Evolutionary conservation across 2,888 invertebrate genomes (phyloP).

Genomic region (Zele albiditarsus): DNA sequence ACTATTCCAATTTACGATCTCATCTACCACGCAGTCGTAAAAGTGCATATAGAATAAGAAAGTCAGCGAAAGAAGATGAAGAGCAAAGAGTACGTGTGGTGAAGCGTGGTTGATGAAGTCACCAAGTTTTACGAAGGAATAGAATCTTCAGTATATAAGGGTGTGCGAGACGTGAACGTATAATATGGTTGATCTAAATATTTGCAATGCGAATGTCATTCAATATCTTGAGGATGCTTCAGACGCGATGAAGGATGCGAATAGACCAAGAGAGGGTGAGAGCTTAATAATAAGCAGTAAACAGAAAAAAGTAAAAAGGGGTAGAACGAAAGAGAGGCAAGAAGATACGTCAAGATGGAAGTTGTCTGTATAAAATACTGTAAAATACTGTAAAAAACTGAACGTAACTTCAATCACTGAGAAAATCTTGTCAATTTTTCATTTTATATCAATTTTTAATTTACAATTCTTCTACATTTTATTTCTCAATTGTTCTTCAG

Average conservation of each 20-base stretch:
- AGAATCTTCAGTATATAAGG: background rate
- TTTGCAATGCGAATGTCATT: slow-evolving; percentile 14
- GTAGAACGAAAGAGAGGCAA: slow-evolving; percentile 29
- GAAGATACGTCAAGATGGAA: slow-evolving; percentile 31
- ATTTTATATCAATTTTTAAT: too few species aligned
- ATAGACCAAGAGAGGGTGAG: background rate
- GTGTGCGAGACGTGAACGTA: background rate
- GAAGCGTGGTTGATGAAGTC: slow-evolving; percentile 16
- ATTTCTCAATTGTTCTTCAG: too few species aligned
- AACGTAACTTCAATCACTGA: slow-evolving; percentile 57
- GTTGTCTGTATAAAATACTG: slow-evolving; percentile 57
- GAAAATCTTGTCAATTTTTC: too few species aligned
- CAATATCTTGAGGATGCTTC: slow-evolving; percentile 33
- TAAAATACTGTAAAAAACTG: slow-evolving; percentile 63
- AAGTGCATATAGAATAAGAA: slow-evolving; percentile 44
- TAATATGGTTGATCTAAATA: background rate
- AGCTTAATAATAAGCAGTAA: background rate
- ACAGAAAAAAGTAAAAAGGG: slow-evolving; percentile 17
- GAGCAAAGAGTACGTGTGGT: background rate
- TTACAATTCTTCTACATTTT: too few species aligned
- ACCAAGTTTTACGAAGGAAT: slow-evolving; percentile 2
- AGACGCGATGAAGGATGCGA: background rate
- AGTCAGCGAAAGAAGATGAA: slow-evolving; percentile 2
- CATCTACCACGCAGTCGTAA: slow-evolving; percentile 17
- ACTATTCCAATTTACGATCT: slow-evolving; percentile 14